phyloP scores from a whole-genome alignment of 2,888 invertebrate species.

The Hemicrepidius hirtus region DNA sequence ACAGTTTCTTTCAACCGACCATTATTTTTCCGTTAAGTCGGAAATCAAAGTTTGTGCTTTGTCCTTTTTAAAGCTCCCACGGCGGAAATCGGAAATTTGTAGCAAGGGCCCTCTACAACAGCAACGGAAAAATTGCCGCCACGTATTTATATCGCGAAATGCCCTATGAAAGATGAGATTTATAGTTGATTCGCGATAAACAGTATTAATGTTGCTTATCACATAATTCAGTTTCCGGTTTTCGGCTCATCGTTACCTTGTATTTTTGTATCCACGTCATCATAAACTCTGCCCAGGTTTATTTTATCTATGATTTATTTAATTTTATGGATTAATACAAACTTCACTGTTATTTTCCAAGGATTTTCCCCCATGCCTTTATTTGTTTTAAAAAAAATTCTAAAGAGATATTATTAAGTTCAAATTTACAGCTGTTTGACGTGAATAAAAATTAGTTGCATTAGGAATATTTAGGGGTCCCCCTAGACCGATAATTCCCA shows the following conservation, averaged over 20 bases:
- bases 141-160: constrained; percentile 47
- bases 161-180: constrained; percentile 46
- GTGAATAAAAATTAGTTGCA: constrained; percentile 39
- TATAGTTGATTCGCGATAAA: constrained; percentile 47
- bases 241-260: constrained; percentile 18
- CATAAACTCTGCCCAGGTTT: not conserved
- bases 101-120: constrained; percentile 41
- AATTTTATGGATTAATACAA: not conserved
- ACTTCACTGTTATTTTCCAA: not conserved
- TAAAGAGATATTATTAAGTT: too few species aligned
- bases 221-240: constrained; percentile 46
- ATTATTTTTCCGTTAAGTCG: constrained; percentile 54
- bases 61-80: constrained; percentile 46
- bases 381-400: too few species aligned
- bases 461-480: constrained; percentile 52
- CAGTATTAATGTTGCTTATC: constrained; percentile 44
- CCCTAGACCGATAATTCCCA: constrained; percentile 52
- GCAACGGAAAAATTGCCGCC: constrained; percentile 46
- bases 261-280: not conserved
- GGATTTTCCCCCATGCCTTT: not conserved
- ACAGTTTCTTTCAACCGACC: constrained; percentile 46
- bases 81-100: constrained; percentile 55
- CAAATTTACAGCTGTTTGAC: constrained; percentile 1
- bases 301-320: not conserved
- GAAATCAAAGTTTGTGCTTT: constrained; percentile 51